phyloP scores from a whole-genome alignment of 2,113 vertebrate species.

The Oryzias javanicus region DNA sequence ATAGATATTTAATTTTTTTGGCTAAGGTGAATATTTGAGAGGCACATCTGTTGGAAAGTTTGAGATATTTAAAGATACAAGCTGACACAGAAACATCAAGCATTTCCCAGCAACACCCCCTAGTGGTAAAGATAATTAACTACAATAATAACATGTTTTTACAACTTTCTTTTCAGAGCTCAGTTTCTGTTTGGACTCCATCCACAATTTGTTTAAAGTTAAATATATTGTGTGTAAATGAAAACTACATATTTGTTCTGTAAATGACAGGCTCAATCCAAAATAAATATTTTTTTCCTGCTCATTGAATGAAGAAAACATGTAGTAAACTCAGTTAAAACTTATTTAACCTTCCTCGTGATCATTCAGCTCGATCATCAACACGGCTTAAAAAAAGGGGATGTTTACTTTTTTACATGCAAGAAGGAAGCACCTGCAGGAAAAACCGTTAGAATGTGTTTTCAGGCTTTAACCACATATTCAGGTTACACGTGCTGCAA shows the following conservation, averaged over 20 bases:
- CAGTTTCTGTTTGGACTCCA: too few relatives aligned
- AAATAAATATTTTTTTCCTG: too few relatives aligned
- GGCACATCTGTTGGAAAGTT: background rate
- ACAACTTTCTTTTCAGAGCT: background rate
- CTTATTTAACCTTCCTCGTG: too few relatives aligned
- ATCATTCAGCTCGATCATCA: too few relatives aligned
- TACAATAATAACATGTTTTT: background rate
- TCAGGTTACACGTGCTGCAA: background rate
- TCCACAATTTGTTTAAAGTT: too few relatives aligned
- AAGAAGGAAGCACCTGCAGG: slow-evolving; percentile 68
- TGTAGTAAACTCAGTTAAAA: too few relatives aligned
- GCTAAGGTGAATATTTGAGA: background rate
- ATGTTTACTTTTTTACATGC: background rate
- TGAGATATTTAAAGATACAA: slow-evolving; percentile 7
- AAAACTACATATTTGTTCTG: too few relatives aligned
- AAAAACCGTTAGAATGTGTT: slow-evolving; percentile 39
- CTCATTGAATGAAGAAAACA: too few relatives aligned
- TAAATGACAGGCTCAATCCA: too few relatives aligned
- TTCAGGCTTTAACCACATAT: slow-evolving; percentile 13
- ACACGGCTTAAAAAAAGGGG: background rate
- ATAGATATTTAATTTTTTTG: too few relatives aligned
- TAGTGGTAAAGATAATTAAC: slow-evolving; percentile 32
- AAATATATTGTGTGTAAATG: too few relatives aligned
- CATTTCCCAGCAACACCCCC: slow-evolving; percentile 32
- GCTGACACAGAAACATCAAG: background rate